Base-by-base conservation (phyloP, 2,888 invertebrate species). In the Mythimna pallens region DNA sequence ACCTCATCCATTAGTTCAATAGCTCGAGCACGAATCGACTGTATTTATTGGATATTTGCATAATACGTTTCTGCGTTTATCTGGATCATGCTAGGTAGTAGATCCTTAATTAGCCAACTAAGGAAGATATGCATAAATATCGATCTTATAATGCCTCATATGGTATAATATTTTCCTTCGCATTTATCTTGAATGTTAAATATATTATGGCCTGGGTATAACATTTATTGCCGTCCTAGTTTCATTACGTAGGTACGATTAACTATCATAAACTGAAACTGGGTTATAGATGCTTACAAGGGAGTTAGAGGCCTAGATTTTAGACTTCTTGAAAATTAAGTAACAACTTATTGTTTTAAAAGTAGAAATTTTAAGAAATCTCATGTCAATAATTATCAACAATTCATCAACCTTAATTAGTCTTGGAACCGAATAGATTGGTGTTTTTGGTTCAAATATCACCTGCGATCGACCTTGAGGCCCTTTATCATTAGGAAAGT, bases 401-500 rank as follows among this genome's bases (percentile, higher is more conserved):
- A 61, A 78, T 85, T 73, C 55, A 78, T 75, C 78, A 82, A 80
- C 81, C 73, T 80, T 78, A 78, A 82, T 82, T 78, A 76, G 73
- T 75, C 10, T 84, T 22, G 73, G 74, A 75, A 70, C 22, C 54
- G 70, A 76, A 74, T 76, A 69, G 47, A 69, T 70, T 80, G 43
- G 50, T 82, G 47, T 58, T 73, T 82, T 73, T 88, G 86, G 83
- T 86, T 87, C 81, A 87, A 91, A 91, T 90, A 89, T 73, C 86
- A 87, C 83, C 79, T 78, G 80, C 76, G 76, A 70, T 83, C 89
- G 91, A 91, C 93, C 94, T 94, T 93, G 92, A 88, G 83, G 90
- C 93, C 93, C 93, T 94, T 94, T 93, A 91, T 92, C 90, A 90
- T 84, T 78, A 87, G 85, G 90, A 93, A 92, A 95, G 95, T 94